These are phyloP conservation scores for Heterocephalus glaber DNA, from an alignment of 2,113 vertebrate genomes.

Conservation along the genomic window DNA sequence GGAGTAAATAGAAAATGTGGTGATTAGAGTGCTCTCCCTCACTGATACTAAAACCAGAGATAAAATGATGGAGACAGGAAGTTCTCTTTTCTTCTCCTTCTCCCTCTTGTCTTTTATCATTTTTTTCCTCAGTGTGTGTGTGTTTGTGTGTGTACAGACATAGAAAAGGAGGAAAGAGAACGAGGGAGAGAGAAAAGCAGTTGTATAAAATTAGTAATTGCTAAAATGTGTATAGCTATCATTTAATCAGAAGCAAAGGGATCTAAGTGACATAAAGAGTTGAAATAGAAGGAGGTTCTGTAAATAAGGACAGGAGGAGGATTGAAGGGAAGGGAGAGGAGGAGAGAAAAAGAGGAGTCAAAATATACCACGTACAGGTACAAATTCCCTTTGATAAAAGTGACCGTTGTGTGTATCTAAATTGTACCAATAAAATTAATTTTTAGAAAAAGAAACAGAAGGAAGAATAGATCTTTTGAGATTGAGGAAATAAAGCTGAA, in stretches of 20 bases:
- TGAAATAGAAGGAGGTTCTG: neutral
- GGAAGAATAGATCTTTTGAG: neutral
- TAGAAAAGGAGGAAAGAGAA: neutral
- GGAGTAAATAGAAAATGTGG: conserved; percentile 21
- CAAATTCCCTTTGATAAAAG: no score
- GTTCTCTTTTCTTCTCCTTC: neutral
- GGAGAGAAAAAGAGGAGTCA: no score
- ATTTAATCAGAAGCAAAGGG: conserved; percentile 1
- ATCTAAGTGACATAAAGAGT: neutral
- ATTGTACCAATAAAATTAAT: no score
- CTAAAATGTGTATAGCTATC: neutral
- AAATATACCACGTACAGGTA: no score
- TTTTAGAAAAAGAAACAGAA: no score
- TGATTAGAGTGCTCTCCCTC: neutral
- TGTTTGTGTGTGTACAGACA: neutral
- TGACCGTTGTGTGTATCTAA: no score
- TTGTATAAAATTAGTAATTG: conserved; percentile 10
- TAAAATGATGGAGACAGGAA: neutral
- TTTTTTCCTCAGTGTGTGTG: neutral
- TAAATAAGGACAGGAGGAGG: no score
- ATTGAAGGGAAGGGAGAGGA: no score
- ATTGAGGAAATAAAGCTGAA: neutral
- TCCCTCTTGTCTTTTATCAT: neutral
- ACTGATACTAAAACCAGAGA: neutral
- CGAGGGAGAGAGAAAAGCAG: neutral